Conservation (phyloP, 2,888 invertebrate genomes). For the Eupsilia transversa region DNA sequence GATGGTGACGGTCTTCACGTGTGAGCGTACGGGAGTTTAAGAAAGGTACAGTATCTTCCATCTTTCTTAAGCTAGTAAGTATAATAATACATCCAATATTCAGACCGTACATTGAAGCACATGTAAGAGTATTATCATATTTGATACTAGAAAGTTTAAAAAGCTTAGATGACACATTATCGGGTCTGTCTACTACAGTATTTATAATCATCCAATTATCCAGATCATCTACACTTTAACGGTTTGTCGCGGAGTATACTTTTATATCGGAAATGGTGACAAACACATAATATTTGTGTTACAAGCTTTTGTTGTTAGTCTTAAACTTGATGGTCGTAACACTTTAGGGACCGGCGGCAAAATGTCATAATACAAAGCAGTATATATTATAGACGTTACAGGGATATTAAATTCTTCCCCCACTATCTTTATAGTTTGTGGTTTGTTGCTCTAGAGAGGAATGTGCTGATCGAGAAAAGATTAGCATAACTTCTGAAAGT, state of each 20-base stretch:
- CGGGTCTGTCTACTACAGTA: neutral
- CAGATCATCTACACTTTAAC: slow-evolving; percentile 39
- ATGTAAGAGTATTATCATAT: neutral
- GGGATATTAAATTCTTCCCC: slow-evolving; percentile 28
- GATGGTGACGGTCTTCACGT: too few species aligned
- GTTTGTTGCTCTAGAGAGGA: slow-evolving; percentile 20
- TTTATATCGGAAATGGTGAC: slow-evolving; percentile 12
- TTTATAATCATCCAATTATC: slow-evolving; percentile 23
- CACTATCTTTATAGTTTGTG: slow-evolving; percentile 24
- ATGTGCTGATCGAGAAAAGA: slow-evolving; percentile 1
- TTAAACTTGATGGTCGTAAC: slow-evolving; percentile 38
- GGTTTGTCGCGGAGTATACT: slow-evolving; percentile 15
- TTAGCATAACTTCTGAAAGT: slow-evolving; percentile 6
- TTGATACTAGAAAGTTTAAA: neutral
- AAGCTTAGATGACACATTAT: neutral
- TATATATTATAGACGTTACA: slow-evolving; percentile 18
- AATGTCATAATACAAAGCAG: slow-evolving; percentile 47
- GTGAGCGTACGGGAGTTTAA: neutral
- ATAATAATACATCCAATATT: neutral
- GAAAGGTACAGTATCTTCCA: neutral
- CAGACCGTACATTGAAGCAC: neutral
- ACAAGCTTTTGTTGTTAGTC: slow-evolving; percentile 23
- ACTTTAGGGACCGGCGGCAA: slow-evolving; percentile 27
- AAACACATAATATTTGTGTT: slow-evolving; percentile 32
- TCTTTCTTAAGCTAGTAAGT: neutral